Percentiles rank a stretch among this genome's conserved stretches.
These are phyloP conservation scores for Stictocephala bisonia DNA, from an alignment of 2,888 invertebrate genomes.

Conservation along the genomic window DNA sequence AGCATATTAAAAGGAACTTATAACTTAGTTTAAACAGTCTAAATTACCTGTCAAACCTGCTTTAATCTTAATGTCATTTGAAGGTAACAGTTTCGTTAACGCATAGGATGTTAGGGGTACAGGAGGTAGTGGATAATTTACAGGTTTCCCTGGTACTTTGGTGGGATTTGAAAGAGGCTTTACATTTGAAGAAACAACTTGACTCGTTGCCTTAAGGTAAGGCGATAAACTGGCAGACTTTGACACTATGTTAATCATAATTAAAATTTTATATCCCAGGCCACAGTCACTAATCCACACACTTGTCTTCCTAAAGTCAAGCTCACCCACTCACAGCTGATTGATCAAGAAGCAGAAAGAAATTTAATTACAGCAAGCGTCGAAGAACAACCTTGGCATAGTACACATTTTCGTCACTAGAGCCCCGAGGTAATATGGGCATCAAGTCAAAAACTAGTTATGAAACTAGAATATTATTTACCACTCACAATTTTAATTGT, in stretches of 20 bases:
- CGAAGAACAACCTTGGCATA: conserved; percentile 45
- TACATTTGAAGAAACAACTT: conserved; percentile 75
- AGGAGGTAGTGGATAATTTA: conserved; percentile 57
- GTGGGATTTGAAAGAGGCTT: conserved; percentile 69
- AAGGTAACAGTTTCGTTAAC: conserved; percentile 71
- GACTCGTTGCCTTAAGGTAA: conserved; percentile 75
- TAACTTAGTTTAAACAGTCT: too few species aligned
- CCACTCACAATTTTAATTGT: too few species aligned
- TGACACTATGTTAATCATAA: conserved; percentile 76
- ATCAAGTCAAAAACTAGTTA: neutral
- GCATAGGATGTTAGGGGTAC: conserved; percentile 66
- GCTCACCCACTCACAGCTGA: conserved; percentile 8
- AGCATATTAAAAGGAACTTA: too few species aligned
- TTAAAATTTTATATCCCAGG: conserved; percentile 53
- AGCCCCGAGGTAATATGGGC: neutral
- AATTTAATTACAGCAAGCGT: neutral
- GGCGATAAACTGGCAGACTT: conserved; percentile 75
- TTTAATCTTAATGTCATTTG: conserved; percentile 70
- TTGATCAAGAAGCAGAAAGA: neutral
- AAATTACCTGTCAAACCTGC: conserved; percentile 73
- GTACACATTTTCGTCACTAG: conserved; percentile 52
- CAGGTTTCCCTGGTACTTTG: conserved; percentile 66
- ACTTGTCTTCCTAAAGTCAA: neutral
- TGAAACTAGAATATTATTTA: too few species aligned
- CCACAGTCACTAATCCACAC: neutral